Conservation (phyloP, 2,888 invertebrate genomes). For the Teleogryllus oceanicus region DNA sequence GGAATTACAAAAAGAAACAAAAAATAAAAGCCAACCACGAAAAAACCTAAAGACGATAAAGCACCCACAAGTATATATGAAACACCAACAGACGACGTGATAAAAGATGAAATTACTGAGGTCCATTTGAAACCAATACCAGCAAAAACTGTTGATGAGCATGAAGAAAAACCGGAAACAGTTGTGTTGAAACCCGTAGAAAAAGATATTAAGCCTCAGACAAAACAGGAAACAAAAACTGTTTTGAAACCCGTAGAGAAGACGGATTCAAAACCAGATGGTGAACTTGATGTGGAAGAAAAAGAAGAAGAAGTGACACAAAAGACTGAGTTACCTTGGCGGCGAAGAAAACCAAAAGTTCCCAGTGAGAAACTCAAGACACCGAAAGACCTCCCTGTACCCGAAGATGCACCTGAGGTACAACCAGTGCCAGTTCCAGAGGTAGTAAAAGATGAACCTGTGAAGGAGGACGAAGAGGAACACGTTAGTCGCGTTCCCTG, state of each 20-base stretch:
- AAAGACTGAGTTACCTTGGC: constrained; percentile 27
- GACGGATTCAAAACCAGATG: neutral
- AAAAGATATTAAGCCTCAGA: constrained; percentile 28
- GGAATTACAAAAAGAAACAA: neutral
- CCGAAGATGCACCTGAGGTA: neutral
- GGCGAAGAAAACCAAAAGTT: neutral
- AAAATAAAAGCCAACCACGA: neutral
- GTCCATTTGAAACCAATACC: constrained; percentile 53
- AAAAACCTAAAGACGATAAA: no score
- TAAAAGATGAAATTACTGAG: constrained; percentile 43
- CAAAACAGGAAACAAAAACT: constrained; percentile 40
- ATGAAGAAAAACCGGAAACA: constrained; percentile 33
- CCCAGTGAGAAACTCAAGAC: neutral
- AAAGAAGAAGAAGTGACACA: constrained; percentile 32
- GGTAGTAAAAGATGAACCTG: no score
- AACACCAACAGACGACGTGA: neutral
- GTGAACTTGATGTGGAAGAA: neutral
- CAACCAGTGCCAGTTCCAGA: no score
- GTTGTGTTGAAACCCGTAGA: neutral
- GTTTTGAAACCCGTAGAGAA: neutral
- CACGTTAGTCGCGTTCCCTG: constrained; percentile 22
- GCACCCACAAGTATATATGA: neutral
- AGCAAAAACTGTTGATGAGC: constrained; percentile 30
- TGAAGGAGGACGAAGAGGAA: constrained; percentile 9
- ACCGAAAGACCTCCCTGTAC: neutral